A percentile compares a stretch with the other conserved stretches of the same genome.
phyloP scores from a whole-genome alignment of 2,113 vertebrate genomes.

The Corynorhinus townsendii region DNA sequence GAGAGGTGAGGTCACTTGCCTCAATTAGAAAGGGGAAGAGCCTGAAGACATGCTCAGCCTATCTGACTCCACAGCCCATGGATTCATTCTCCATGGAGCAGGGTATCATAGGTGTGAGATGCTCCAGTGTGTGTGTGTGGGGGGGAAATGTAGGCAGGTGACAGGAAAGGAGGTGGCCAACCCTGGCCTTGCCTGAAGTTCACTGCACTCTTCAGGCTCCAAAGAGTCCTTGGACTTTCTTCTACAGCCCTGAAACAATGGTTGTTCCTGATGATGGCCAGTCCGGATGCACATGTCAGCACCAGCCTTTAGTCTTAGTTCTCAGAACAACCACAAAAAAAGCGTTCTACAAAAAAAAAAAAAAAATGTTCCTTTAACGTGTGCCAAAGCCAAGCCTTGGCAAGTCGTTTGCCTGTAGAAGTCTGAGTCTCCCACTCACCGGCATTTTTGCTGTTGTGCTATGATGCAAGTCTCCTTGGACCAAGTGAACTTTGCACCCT shows the following conservation, averaged over 20 bases:
- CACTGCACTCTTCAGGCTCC: neutral
- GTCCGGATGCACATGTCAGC: neutral
- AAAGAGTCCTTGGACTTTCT: neutral
- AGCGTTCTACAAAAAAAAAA: neutral
- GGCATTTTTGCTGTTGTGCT: neutral
- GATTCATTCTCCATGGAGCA: neutral
- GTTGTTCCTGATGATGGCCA: neutral
- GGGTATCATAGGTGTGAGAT: neutral
- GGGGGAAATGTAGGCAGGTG: neutral
- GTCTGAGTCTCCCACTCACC: neutral
- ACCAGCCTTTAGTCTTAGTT: neutral
- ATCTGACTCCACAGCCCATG: neutral
- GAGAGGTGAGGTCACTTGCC: neutral
- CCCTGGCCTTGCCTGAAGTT: neutral
- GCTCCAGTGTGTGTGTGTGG: no score
- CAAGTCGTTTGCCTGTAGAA: neutral
- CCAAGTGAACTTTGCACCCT: neutral
- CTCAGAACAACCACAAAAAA: neutral
- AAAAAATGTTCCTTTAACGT: neutral
- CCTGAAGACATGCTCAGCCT: neutral
- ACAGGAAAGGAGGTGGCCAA: neutral
- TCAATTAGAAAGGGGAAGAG: neutral
- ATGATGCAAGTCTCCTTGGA: neutral
- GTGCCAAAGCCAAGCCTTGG: neutral
- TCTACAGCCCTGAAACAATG: neutral